phyloP scores from a whole-genome alignment of 1,140 invertebrate genomes.

The Drosophila ercepeae region DNA sequence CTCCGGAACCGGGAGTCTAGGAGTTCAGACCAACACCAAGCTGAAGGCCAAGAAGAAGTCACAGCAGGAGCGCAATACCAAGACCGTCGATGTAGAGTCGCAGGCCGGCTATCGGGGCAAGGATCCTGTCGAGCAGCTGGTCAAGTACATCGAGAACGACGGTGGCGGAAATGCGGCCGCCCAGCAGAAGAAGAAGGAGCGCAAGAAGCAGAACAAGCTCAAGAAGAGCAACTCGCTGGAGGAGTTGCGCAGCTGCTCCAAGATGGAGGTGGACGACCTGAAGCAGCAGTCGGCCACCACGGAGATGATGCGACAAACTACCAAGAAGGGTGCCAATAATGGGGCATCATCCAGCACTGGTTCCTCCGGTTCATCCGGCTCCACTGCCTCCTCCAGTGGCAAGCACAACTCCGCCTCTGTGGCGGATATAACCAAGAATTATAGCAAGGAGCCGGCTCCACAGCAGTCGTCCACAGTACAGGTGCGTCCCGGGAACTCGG shows the following conservation, averaged over 20 bases:
- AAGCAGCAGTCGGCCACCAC: conserved; percentile 80
- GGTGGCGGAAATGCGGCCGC: conserved; percentile 25
- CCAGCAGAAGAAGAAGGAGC: conserved; percentile 70
- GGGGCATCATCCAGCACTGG: conserved; percentile 6
- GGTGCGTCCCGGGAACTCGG: conserved; percentile 10
- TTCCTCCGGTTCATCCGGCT: not conserved
- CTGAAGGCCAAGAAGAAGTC: conserved; percentile 73
- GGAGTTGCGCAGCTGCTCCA: conserved; percentile 85
- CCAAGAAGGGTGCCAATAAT: conserved; percentile 43
- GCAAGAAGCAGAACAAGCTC: conserved; percentile 82
- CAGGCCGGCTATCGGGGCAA: conserved; percentile 86
- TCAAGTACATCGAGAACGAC: conserved; percentile 84
- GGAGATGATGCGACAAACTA: conserved; percentile 83
- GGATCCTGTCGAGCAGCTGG: conserved; percentile 85
- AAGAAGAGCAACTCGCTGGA: conserved; percentile 88
- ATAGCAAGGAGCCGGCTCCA: conserved; percentile 59
- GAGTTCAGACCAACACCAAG: conserved; percentile 47
- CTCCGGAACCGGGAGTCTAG: not conserved
- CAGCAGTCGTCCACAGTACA: conserved; percentile 23
- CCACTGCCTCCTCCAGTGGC: no score
- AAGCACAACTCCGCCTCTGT: conserved; percentile 67
- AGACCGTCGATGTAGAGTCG: conserved; percentile 85
- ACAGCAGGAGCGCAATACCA: conserved; percentile 85
- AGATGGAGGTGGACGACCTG: conserved; percentile 77
- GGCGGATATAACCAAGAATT: conserved; percentile 62